Base-by-base conservation (phyloP, 1,140 invertebrate genomes). In the Drosophila azteca region DNA sequence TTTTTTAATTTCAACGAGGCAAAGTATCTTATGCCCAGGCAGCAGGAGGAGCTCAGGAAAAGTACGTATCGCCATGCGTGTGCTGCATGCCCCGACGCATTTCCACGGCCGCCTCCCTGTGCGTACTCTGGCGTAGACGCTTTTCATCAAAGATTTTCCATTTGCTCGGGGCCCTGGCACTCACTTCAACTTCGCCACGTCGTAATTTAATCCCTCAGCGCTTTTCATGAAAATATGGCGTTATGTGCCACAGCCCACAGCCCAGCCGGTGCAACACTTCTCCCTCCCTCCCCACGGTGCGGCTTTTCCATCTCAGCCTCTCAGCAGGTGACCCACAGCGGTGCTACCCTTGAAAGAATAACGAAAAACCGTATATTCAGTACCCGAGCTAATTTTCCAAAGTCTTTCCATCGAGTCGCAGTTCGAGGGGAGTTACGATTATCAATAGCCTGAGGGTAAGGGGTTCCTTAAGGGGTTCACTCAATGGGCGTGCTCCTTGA, bases 1-100 rank as follows among this genome's bases (percentile, higher is more conserved):
- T 84, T 84, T 84, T 83, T 84, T 84, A 84, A 84, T 84, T 84
- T 80, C 63, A 74, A 73, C 35, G 55, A 52, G 63, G 66, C 59
- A 84, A 84, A 84, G 80, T 77, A 84, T 76, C 80, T 84, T 65
- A 45, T 73, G 41, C 24, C 17, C 24, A n/a, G 46, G 5, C 7
- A 31, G n/a, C 15, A 50, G 53, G 54, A 57, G 44, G 22, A 35
- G 45, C 45, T 26, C 26, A 13, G 9, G 3, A 31, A 82, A 69
- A 60, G 79, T 75, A 69, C 59, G 79, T 75, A 82, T 70, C 75
- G 57, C 68, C 79, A 83, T 82, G 79, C 75, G 70, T 82, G 77
- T 45, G 15, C 54, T 50, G 46, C 74, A 53, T 65, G 61, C 66
- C 62, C 75, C 58, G 65, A 62, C 51, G 24, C 24, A 26, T 26